phyloP scores from a whole-genome alignment of 2,113 vertebrate genomes.

The Thalassarche chlororhynchos region DNA sequence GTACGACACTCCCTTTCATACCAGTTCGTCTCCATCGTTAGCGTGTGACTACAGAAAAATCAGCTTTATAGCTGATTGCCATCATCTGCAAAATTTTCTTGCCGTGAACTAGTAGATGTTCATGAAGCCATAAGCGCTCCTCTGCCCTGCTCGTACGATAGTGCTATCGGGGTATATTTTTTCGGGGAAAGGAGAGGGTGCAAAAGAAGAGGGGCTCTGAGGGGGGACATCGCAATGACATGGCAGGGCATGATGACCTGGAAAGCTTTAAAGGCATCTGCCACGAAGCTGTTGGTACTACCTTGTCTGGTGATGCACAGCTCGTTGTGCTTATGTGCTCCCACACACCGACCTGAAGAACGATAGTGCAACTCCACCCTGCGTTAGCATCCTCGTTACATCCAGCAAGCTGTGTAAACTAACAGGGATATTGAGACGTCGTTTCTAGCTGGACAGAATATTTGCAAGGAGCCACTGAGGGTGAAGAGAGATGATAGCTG shows the following conservation, averaged over 20 bases:
- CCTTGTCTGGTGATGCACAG: background rate
- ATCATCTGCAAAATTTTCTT: background rate
- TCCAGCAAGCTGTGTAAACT: background rate
- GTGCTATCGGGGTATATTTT: background rate
- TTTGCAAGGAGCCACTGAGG: background rate
- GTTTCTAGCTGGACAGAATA: background rate
- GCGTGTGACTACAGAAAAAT: background rate
- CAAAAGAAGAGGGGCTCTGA: background rate
- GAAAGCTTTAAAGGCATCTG: background rate
- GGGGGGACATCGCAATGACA: background rate
- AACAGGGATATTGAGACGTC: background rate
- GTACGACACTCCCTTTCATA: background rate
- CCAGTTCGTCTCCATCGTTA: background rate
- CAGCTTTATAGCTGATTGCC: background rate
- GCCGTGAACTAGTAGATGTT: background rate
- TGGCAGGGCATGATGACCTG: background rate
- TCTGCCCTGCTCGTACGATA: background rate
- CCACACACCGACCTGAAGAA: background rate
- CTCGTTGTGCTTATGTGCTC: background rate
- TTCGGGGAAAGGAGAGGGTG: accelerated
- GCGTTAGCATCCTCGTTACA: background rate
- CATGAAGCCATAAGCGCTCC: background rate
- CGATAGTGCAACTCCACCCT: background rate
- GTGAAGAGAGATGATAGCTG: background rate
- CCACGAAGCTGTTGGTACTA: too few relatives aligned